Percentiles rank a stretch among this genome's conserved stretches.
These are phyloP conservation scores for Girardinus metallicus DNA, from an alignment of 2,797 vertebrate species.

Conservation along the genomic window DNA sequence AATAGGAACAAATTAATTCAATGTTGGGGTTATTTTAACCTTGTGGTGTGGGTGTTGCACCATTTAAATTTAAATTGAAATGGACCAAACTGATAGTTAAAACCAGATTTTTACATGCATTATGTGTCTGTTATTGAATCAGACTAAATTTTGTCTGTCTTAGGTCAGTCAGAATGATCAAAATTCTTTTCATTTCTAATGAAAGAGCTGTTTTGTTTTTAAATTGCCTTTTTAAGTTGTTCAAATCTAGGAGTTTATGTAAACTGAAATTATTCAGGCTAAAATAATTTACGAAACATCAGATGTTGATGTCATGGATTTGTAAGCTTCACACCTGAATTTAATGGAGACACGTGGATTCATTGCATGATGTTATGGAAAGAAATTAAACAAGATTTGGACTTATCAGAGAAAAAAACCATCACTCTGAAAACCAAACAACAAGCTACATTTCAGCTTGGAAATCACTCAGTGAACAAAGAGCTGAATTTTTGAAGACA, in stretches of 20 bases:
- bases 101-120: background rate
- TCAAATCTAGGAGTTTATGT: background rate
- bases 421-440: background rate
- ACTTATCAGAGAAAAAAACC: background rate
- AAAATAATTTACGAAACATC: background rate
- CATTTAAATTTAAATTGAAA: background rate
- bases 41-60: background rate
- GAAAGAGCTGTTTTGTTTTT: background rate
- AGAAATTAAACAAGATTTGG: background rate
- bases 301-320: background rate
- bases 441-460: background rate
- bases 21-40: background rate
- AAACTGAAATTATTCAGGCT: background rate
- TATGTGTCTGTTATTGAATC: background rate
- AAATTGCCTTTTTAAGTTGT: background rate
- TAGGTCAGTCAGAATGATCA: background rate
- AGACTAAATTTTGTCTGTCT: background rate
- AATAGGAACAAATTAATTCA: background rate
- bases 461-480: background rate
- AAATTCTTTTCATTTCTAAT: background rate
- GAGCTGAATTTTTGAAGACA: background rate
- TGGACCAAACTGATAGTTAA: background rate
- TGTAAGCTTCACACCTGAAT: background rate
- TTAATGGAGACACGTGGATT: background rate
- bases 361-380: background rate